Conservation (phyloP, 2,113 vertebrate species). For the Grallaria varia region DNA sequence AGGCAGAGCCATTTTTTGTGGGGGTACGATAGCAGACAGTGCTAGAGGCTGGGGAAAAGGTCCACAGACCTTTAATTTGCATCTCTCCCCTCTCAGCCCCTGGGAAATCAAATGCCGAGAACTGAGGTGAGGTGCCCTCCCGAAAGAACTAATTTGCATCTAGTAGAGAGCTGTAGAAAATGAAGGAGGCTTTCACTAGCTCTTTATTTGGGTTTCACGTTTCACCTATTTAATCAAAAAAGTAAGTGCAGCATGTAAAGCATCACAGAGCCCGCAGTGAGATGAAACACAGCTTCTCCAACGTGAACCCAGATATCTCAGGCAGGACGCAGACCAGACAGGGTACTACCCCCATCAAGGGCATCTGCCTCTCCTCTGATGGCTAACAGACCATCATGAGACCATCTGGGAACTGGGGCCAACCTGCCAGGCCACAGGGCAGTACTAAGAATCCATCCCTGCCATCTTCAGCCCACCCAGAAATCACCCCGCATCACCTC, state of each 20-base stretch:
- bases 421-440: fast-evolving
- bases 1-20: neutral
- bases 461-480: neutral
- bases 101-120: neutral
- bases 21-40: neutral
- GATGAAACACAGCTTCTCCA: neutral
- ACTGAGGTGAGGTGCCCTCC: fast-evolving
- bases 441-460: neutral
- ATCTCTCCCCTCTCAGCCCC: neutral
- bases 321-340: neutral
- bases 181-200: neutral
- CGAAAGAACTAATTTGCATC: neutral
- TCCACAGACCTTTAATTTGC: neutral
- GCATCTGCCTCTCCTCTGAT: neutral
- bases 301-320: neutral
- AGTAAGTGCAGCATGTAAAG: neutral
- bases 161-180: neutral
- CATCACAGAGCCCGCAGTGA: neutral
- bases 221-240: neutral
- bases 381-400: neutral
- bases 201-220: neutral
- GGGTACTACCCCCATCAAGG: neutral
- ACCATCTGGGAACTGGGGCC: neutral
- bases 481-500: fast-evolving
- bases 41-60: neutral